Percentiles rank a stretch among this genome's conserved stretches.
These are phyloP conservation scores for Troilus luridus DNA, from an alignment of 2,888 invertebrate genomes.

Conservation along the genomic window DNA sequence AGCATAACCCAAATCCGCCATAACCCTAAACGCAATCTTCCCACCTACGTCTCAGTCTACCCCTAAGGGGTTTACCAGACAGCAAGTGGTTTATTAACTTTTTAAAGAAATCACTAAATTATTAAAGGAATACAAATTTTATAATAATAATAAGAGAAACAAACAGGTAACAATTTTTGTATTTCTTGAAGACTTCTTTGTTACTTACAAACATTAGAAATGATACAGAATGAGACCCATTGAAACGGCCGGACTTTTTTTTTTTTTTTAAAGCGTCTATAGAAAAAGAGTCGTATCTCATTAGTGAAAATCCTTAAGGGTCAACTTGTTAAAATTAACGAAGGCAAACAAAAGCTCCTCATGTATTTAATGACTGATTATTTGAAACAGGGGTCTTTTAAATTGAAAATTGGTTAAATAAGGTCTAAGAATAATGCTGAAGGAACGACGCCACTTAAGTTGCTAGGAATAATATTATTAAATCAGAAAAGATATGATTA, in stretches of 20 bases:
- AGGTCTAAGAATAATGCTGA: not conserved
- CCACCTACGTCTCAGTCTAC: too few relatives aligned
- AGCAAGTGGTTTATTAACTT: too few relatives aligned
- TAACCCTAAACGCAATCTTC: too few relatives aligned
- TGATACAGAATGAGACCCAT: not conserved
- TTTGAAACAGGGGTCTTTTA: not conserved
- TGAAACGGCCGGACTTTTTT: not conserved
- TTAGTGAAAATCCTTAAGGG: not conserved
- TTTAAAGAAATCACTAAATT: too few relatives aligned
- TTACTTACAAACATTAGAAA: not conserved
- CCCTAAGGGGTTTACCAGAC: too few relatives aligned
- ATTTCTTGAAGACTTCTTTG: not conserved
- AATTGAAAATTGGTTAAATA: not conserved
- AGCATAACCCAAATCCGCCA: too few relatives aligned
- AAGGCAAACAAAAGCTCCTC: not conserved
- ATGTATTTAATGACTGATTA: not conserved
- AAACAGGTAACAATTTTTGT: not conserved
- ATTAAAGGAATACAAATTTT: too few relatives aligned
- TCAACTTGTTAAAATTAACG: constrained; percentile 6
- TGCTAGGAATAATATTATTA: too few relatives aligned
- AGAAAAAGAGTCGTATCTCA: not conserved
- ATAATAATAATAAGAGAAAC: not conserved
- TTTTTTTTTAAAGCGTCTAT: not conserved
- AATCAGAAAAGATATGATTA: too few relatives aligned
- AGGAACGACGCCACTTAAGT: not conserved